A percentile compares a stretch with the other conserved stretches of the same genome.
Conservation (phyloP, 1,140 invertebrate genomes). For the Lasioglossum baleicum region DNA sequence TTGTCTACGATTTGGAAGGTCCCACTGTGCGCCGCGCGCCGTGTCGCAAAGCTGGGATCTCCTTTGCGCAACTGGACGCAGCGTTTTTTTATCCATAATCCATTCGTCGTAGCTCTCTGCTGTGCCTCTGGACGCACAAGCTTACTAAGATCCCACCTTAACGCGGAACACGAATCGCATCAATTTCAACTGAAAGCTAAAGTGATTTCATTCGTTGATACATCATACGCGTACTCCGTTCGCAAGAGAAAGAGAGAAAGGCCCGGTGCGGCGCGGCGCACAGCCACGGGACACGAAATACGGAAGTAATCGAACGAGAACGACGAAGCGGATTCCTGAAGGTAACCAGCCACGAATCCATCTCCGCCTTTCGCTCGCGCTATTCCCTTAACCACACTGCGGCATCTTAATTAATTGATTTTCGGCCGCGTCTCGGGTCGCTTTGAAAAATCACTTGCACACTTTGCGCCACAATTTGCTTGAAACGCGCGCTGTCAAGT, state of each 20-base stretch:
- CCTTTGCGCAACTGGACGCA: too few relatives aligned
- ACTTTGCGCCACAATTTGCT: neutral
- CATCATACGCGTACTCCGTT: conserved; percentile 5
- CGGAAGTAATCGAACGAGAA: conserved; percentile 50
- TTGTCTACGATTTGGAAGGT: too few relatives aligned
- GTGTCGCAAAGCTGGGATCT: too few relatives aligned
- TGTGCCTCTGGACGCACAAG: too few relatives aligned
- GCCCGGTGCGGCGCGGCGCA: neutral
- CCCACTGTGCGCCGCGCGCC: too few relatives aligned
- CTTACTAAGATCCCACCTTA: too few relatives aligned
- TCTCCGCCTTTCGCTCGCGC: conserved; percentile 27
- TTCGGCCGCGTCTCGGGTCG: neutral
- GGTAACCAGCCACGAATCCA: conserved; percentile 34
- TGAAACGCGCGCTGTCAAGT: neutral
- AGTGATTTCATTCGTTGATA: conserved; percentile 22
- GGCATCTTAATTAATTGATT: conserved; percentile 23
- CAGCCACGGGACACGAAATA: conserved; percentile 23
- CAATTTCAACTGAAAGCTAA: conserved; percentile 20
- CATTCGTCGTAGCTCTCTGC: too few relatives aligned
- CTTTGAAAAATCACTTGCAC: neutral
- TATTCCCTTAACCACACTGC: neutral
- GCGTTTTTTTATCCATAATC: too few relatives aligned
- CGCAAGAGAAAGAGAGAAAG: neutral
- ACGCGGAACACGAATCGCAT: conserved; percentile 9
- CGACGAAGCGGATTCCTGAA: conserved; percentile 40